These are phyloP conservation scores for Todus mexicanus DNA, from an alignment of 2,797 vertebrate genomes.

Conservation along the genomic window DNA sequence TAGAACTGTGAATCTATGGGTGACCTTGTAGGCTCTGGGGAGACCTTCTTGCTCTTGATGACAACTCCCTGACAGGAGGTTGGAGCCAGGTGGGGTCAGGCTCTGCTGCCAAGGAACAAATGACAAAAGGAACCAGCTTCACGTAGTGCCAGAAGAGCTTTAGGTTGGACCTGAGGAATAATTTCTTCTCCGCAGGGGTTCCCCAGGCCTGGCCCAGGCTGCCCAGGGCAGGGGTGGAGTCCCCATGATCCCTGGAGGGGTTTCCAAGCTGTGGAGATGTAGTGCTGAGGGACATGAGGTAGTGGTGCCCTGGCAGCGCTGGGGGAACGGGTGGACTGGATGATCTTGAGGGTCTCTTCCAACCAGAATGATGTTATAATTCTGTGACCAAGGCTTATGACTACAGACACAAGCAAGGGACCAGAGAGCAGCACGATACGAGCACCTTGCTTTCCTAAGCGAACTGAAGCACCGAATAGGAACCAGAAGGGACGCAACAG, in stretches of 20 bases:
- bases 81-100: no score
- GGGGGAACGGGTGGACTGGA: neutral
- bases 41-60: no score
- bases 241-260: neutral
- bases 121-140: no score
- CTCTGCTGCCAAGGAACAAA: no score
- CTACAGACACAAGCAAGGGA: rapidly evolving
- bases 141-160: no score
- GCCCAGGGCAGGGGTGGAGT: neutral
- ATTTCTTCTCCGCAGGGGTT: no score
- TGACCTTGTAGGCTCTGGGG: no score
- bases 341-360: neutral
- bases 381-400: rapidly evolving
- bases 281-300: neutral
- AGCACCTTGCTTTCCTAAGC: neutral
- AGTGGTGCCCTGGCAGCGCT: neutral
- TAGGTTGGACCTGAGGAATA: no score
- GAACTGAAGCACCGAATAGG: neutral
- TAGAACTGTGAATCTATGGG: neutral
- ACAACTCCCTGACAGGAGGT: no score
- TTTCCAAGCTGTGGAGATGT: neutral
- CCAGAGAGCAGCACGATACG: neutral
- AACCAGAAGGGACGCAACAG: slow-evolving; percentile 1
- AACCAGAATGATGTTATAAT: neutral
- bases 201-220: no score